These are phyloP conservation scores for Pelecanus crispus DNA, from an alignment of 2,113 vertebrate species.

Conservation along the genomic window DNA sequence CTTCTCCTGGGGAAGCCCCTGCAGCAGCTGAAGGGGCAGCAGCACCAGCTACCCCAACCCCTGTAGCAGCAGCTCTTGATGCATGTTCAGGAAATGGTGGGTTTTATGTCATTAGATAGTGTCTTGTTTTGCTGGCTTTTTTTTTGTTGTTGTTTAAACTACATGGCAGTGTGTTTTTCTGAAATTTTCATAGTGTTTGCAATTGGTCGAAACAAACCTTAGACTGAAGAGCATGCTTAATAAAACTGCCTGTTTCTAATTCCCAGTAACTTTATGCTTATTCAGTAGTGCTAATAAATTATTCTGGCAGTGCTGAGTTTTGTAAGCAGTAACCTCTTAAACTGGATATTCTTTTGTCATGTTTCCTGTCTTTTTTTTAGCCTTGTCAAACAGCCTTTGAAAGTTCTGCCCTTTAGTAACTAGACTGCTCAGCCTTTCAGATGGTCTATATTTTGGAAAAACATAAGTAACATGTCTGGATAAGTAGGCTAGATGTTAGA, in stretches of 20 bases:
- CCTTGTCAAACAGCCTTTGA: neutral
- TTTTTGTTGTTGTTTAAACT: slow-evolving; percentile 40
- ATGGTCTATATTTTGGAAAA: slow-evolving; percentile 37
- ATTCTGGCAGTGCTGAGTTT: neutral
- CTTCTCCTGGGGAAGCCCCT: slow-evolving; percentile 94
- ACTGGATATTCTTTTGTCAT: neutral
- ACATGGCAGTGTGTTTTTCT: slow-evolving; percentile 66
- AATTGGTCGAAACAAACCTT: slow-evolving; percentile 48
- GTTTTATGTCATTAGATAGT: slow-evolving; percentile 75
- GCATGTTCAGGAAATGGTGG: slow-evolving; percentile 99
- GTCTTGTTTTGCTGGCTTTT: slow-evolving; percentile 49
- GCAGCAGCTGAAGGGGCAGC: slow-evolving; percentile 84
- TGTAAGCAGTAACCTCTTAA: neutral
- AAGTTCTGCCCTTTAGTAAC: neutral
- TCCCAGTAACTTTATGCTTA: slow-evolving; percentile 13
- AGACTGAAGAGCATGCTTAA: slow-evolving; percentile 63
- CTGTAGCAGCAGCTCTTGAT: slow-evolving; percentile 90
- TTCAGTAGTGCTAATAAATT: neutral
- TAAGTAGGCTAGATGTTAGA: neutral
- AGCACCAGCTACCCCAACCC: slow-evolving; percentile 80
- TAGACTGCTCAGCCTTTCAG: neutral
- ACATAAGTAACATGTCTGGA: neutral
- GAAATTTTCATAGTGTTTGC: slow-evolving; percentile 1
- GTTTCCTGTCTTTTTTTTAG: neutral
- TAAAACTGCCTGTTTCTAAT: slow-evolving; percentile 43